Evolutionary conservation across 2,888 invertebrate genomes (phyloP).

Genomic region (Actias luna): DNA sequence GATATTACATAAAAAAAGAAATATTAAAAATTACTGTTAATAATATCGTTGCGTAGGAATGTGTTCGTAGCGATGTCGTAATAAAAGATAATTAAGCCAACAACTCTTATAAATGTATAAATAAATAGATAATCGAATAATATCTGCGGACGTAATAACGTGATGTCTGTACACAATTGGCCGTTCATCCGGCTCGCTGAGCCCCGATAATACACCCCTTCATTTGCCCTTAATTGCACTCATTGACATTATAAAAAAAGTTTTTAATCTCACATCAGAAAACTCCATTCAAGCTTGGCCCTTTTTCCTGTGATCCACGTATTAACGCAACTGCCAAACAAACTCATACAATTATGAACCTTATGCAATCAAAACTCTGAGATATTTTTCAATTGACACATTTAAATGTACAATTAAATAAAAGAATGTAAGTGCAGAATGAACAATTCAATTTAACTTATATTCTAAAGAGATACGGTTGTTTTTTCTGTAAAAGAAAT

Average conservation of each 20-base stretch:
- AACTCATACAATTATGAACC: not conserved
- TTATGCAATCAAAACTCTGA: not conserved
- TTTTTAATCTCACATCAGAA: slow-evolving; percentile 11
- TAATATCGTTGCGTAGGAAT: too few relatives aligned
- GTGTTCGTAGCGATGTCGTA: too few relatives aligned
- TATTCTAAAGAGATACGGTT: not conserved
- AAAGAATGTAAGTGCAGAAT: not conserved
- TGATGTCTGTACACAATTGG: slow-evolving; percentile 1
- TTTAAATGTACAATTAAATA: not conserved
- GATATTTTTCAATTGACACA: not conserved
- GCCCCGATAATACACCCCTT: not conserved
- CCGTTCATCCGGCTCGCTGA: not conserved
- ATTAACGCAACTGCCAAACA: not conserved
- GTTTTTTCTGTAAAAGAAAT: not conserved
- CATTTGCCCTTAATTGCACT: slow-evolving; percentile 9
- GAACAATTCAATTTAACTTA: not conserved
- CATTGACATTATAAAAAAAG: slow-evolving; percentile 12
- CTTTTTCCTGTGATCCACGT: not conserved
- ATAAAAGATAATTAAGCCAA: too few relatives aligned
- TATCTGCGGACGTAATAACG: not conserved
- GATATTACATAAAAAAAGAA: too few relatives aligned
- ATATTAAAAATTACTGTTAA: too few relatives aligned
- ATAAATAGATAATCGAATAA: not conserved
- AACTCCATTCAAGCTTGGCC: slow-evolving; percentile 6
- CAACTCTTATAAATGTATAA: not conserved